Evolutionary conservation across 2,888 invertebrate species (phyloP).

Genomic region (Ypsolopha sequella): DNA sequence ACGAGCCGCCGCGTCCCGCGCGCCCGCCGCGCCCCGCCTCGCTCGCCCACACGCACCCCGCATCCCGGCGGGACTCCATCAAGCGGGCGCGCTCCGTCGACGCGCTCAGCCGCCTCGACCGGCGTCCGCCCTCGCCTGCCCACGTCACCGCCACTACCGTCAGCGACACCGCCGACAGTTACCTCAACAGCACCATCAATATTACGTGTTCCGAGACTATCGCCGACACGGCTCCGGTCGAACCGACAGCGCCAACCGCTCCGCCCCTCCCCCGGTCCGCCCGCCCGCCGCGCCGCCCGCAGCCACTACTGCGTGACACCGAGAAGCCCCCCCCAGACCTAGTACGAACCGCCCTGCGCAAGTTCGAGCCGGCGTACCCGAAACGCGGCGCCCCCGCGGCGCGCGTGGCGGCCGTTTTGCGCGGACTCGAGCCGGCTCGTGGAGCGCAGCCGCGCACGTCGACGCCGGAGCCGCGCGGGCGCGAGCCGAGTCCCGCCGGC

Average conservation of each 20-base stretch:
- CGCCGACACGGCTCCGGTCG: slow-evolving; percentile 86
- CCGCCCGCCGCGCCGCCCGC: slow-evolving; percentile 58
- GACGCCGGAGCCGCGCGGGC: slow-evolving; percentile 39
- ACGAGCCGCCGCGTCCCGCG: slow-evolving; percentile 64
- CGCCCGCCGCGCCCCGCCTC: slow-evolving; percentile 23
- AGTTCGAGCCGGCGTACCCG: slow-evolving; percentile 81
- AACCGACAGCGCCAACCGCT: slow-evolving; percentile 55
- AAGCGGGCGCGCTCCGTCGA: slow-evolving; percentile 91
- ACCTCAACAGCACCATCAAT: slow-evolving; percentile 76
- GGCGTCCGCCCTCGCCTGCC: slow-evolving; percentile 46
- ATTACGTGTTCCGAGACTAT: slow-evolving; percentile 78
- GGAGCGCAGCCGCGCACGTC: slow-evolving; percentile 27
- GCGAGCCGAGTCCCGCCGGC: slow-evolving; percentile 20
- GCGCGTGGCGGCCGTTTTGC: slow-evolving; percentile 52
- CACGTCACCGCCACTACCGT: no score
- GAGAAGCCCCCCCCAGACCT: slow-evolving; percentile 92
- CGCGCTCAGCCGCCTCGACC: slow-evolving; percentile 78
- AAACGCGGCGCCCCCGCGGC: slow-evolving; percentile 56
- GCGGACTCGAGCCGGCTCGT: slow-evolving; percentile 30
- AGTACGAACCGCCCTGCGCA: slow-evolving; percentile 86
- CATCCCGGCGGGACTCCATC: slow-evolving; percentile 70
- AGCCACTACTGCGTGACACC: slow-evolving; percentile 76
- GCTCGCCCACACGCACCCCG: slow-evolving; percentile 27
- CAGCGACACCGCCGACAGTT: no score
- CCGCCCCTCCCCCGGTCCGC: slow-evolving; percentile 60